A percentile compares a stretch with the other conserved stretches of the same genome.
Evolutionary conservation across 2,888 invertebrate genomes (phyloP).

Genomic region (Agrotis segetum): DNA sequence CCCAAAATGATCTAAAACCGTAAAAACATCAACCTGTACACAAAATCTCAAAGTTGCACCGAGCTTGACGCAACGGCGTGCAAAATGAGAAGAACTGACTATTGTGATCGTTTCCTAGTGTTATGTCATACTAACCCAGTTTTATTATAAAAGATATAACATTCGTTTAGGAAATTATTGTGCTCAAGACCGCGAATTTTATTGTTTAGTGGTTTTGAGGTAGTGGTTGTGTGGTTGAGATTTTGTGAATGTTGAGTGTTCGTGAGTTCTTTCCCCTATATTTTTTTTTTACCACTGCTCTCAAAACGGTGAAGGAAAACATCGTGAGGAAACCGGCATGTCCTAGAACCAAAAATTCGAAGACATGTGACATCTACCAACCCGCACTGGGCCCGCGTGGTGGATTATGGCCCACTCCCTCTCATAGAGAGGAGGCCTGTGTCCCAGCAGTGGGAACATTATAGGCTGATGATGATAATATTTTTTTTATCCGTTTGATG

Average conservation of each 20-base stretch:
- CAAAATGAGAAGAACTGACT: constrained; percentile 84
- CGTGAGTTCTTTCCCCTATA: constrained; percentile 5
- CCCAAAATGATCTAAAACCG: background rate
- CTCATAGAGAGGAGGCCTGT: too few species aligned
- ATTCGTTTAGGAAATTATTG: constrained; percentile 49
- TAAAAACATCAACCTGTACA: constrained; percentile 72
- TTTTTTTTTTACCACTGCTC: too few species aligned
- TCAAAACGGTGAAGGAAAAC: too few species aligned
- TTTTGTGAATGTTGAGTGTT: background rate
- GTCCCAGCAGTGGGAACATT: too few species aligned
- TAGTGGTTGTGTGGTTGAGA: background rate
- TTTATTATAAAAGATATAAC: constrained; percentile 56
- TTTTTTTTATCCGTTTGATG: too few species aligned
- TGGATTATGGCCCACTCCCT: too few species aligned
- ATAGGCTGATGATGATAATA: too few species aligned
- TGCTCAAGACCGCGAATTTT: constrained; percentile 38
- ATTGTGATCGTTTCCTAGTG: constrained; percentile 79
- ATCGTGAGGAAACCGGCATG: too few species aligned
- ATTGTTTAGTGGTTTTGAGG: constrained; percentile 23
- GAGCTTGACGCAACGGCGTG: constrained; percentile 83
- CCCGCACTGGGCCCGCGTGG: too few species aligned
- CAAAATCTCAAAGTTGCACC: constrained; percentile 78
- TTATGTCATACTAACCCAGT: constrained; percentile 75
- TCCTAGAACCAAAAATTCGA: too few species aligned
- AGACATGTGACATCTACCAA: too few species aligned